Conservation (phyloP, 2,888 invertebrate genomes). For the Xestia ashworthii region DNA sequence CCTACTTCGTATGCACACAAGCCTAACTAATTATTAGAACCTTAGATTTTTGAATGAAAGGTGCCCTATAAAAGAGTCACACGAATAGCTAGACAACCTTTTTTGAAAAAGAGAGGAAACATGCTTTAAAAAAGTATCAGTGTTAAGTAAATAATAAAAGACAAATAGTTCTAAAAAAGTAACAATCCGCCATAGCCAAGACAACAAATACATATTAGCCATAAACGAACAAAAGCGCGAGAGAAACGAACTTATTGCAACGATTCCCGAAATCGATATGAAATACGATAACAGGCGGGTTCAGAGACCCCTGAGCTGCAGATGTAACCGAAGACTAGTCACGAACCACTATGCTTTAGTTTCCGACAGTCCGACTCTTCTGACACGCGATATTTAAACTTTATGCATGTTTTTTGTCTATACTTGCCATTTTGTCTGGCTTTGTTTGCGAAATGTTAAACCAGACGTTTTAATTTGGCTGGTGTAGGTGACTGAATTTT, state of each 20-base stretch:
- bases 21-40: too few species aligned
- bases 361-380: constrained; percentile 46
- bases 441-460: constrained; percentile 11
- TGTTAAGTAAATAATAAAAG: too few species aligned
- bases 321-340: constrained; percentile 68
- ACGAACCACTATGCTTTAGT: constrained; percentile 64
- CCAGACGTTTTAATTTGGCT: background rate
- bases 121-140: too few species aligned
- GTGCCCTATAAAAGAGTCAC: too few species aligned
- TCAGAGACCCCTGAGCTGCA: constrained; percentile 70
- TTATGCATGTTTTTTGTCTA: constrained; percentile 34
- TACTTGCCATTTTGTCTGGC: constrained; percentile 11
- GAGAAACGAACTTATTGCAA: constrained; percentile 39
- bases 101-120: too few species aligned
- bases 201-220: constrained; percentile 12
- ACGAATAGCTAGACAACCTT: background rate
- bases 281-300: constrained; percentile 63
- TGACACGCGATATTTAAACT: constrained; percentile 63
- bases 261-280: constrained; percentile 60
- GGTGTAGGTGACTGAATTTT: too few species aligned
- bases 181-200: background rate
- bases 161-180: too few species aligned
- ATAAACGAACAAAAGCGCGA: constrained; percentile 9
- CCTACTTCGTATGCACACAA: too few species aligned
- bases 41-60: background rate